Evolutionary conservation across 2,797 vertebrate genomes (phyloP).

Genomic region (Antrozous pallidus): DNA sequence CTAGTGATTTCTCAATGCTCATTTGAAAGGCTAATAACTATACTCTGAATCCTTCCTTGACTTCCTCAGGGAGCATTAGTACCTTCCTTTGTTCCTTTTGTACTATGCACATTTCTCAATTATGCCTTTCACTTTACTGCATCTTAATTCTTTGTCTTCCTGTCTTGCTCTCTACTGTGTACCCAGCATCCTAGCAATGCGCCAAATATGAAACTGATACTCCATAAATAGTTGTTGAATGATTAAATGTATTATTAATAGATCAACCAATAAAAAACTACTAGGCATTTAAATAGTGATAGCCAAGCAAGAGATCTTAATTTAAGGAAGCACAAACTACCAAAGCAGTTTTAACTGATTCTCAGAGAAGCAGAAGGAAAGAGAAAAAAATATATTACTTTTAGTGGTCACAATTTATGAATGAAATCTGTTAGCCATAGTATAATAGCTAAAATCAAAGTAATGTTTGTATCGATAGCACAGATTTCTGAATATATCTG

Average conservation of each 20-base stretch:
- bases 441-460: neutral
- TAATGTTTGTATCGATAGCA: neutral
- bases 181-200: neutral
- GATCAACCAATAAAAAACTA: neutral
- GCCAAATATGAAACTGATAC: neutral
- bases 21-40: neutral
- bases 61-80: neutral
- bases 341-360: neutral
- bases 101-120: neutral
- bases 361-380: neutral
- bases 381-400: neutral
- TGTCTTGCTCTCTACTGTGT: neutral
- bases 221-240: neutral
- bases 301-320: neutral
- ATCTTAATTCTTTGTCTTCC: neutral
- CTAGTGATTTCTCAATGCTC: neutral
- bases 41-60: neutral
- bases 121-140: neutral
- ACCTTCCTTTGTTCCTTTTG: neutral
- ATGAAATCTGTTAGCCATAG: neutral
- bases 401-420: neutral
- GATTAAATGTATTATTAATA: neutral
- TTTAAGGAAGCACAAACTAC: neutral
- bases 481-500: slow-evolving; percentile 14
- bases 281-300: neutral